Base-by-base conservation (phyloP, 2,888 invertebrate genomes). In the Galerucella pusilla region DNA sequence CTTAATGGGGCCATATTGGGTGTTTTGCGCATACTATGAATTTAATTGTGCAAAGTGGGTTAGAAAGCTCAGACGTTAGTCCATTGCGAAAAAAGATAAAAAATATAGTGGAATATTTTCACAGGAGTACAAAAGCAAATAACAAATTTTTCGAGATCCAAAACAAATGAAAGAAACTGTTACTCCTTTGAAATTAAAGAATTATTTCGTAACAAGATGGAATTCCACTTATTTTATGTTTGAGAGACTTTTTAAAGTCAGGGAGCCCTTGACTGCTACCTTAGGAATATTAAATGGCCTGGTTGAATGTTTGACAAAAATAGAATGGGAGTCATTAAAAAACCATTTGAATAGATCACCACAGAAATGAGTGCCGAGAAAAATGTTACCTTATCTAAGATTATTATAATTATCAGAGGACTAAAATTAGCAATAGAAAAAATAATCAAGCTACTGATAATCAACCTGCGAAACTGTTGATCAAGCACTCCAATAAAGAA, bases 361-460 rank as follows among this genome's bases (percentile, higher is more conserved):
- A 64, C 4, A 9, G 78, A 78, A 75, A 75, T 81, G 74, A 77
- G 78, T 70, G 66, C 78, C 0, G 80, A 79, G 73, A 79, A 72
- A 72, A 68, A 54, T 61, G 75, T 79, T 7, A 77, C 77, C 35
- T 35, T 35, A 35, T 35, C 35, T 6, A 35, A 35, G 35, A 1
- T 35, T 35, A 35, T 35, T 5, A 35, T 35, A 35, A 35, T 35
- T 35, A 35, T 35, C 35, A 35, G 35, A 35, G 35, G 35, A 35
- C 35, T 35, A 35, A 35, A 35, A 35, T 35, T 6, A 6, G 35
- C 35, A 35, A 35, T 35, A 35, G 35, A 35, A 35, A 35, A 35
- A 35, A 35, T 35, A 35, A 28, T 28, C 28, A 28, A 28, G 28
- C 28, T 28, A 1, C 28, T 28, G 28, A 28, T 28, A 28, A 35